These are phyloP conservation scores for Copsychus sechellarum DNA, from an alignment of 2,113 vertebrate species.

Conservation along the genomic window DNA sequence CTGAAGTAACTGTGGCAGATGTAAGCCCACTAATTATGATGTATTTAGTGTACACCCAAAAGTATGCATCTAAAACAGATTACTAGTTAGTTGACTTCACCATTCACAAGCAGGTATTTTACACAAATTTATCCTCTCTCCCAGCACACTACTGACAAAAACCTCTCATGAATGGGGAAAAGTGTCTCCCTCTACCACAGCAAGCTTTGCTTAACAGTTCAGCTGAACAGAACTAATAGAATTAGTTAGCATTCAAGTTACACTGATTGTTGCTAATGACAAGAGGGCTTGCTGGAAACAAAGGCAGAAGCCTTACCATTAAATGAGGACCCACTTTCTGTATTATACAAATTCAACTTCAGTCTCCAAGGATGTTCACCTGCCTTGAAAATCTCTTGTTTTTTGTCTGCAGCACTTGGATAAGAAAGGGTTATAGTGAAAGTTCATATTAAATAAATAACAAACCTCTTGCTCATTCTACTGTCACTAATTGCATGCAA, in stretches of 20 bases:
- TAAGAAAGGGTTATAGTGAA: slow-evolving; percentile 57
- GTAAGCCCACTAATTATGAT: slow-evolving; percentile 57
- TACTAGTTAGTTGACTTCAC: slow-evolving; percentile 45
- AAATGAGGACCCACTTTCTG: not conserved
- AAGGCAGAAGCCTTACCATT: not conserved
- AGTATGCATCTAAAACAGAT: slow-evolving; percentile 49
- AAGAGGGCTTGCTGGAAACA: not conserved
- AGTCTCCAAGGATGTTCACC: not conserved
- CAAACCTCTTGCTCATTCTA: slow-evolving; percentile 58
- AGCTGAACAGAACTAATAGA: slow-evolving; percentile 53
- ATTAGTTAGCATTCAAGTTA: slow-evolving; percentile 39
- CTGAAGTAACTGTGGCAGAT: slow-evolving; percentile 32
- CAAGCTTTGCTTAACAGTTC: slow-evolving; percentile 43
- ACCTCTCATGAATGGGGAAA: not conserved
- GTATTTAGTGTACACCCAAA: not conserved
- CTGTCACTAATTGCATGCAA: slow-evolving; percentile 79
- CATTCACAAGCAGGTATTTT: slow-evolving; percentile 45
- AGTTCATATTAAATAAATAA: slow-evolving; percentile 55
- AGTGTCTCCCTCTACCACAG: not conserved
- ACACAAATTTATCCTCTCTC: not conserved
- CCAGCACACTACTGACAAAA: not conserved
- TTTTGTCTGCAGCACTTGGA: not conserved
- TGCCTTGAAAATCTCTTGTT: not conserved
- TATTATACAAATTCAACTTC: not conserved
- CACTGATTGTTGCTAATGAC: slow-evolving; percentile 26